Percentiles rank a stretch among this genome's conserved stretches.
Evolutionary conservation across 1,140 invertebrate genomes (phyloP).

Genomic region (Drosophila ercepeae): DNA sequence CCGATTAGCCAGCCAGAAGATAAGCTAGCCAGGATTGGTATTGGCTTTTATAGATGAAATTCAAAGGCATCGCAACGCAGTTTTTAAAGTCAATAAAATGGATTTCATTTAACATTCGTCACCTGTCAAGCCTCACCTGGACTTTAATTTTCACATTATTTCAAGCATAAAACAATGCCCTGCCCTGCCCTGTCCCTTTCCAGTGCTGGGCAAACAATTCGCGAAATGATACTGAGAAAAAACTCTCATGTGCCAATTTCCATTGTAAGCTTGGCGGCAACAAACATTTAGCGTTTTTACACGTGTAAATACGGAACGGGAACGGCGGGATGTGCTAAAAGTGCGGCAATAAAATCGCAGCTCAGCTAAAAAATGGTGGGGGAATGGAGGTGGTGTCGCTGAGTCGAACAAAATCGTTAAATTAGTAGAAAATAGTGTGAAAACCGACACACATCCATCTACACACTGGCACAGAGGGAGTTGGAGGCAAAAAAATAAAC

Average conservation of each 20-base stretch:
- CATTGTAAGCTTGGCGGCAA: slow-evolving; percentile 44
- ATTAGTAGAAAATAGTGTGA: slow-evolving; percentile 80
- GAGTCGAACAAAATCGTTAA: slow-evolving; percentile 76
- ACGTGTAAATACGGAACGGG: slow-evolving; percentile 53
- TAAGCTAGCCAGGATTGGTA: neutral
- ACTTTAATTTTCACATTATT: slow-evolving; percentile 30
- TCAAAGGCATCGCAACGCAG: neutral
- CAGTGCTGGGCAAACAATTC: slow-evolving; percentile 1
- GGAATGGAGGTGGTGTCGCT: slow-evolving; percentile 3
- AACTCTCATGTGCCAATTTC: slow-evolving; percentile 51
- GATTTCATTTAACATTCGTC: neutral
- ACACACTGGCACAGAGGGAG: neutral
- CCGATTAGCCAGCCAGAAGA: neutral
- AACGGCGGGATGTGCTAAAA: slow-evolving; percentile 63
- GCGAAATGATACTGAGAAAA: slow-evolving; percentile 13
- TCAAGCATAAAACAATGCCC: slow-evolving; percentile 36
- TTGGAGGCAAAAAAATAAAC: slow-evolving; percentile 63
- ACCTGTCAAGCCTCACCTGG: neutral
- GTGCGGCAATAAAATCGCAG: slow-evolving; percentile 70
- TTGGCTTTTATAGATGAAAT: neutral
- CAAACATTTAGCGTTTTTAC: slow-evolving; percentile 41
- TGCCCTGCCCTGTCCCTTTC: neutral
- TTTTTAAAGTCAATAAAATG: neutral
- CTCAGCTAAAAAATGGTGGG: neutral
- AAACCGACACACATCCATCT: slow-evolving; percentile 42